Evolutionary conservation across 2,888 invertebrate genomes (phyloP), one percentile per base, ranked within the genome.

Genomic region (Actias luna): DNA sequence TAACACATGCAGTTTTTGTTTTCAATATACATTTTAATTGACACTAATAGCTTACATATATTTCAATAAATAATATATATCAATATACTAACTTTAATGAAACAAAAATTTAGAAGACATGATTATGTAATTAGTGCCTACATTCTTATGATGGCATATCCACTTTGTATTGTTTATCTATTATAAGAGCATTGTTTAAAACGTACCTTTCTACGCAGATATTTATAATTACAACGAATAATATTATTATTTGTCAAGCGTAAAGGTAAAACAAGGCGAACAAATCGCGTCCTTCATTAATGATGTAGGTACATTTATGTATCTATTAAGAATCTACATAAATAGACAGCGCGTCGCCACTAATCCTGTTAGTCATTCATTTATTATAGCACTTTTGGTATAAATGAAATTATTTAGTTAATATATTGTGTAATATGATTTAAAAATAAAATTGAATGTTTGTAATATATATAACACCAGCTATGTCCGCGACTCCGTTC

Each of bases 331-430:
- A 50, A 4, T 12, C 22, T 25, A 12, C 46, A 25, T 50, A 50
- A 50, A 50, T 25, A 50, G 46, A 50, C 46, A 25, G 46, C 46
- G 46, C 46, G 46, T 50, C 46, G 46, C 25, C 46, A 50, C 46
- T 50, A 50, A 50, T 50, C 14, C 25, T 12, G 12, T 50, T 50
- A 50, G 46, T 50, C 22, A 50, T 46, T 46, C 8, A 22, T 50
- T 50, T 42, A 18, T 2, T 50, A 1, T 12, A 22, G 3, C 14
- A 8, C 1, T 8, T 46, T 22, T 22, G 0, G 0, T 42, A 18
- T 5, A 18, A 42, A 42, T n/a, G 5, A 42, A 7, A 4, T 0
- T 42, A 1, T n/a, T 36, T 42, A 42, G 42, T 4, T 42, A 18
- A n/a, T 7, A 1, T 16, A 36, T 36, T 36, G 10, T 36, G 16